Conservation (phyloP, 2,113 vertebrate genomes). For the Prolemur simus region DNA sequence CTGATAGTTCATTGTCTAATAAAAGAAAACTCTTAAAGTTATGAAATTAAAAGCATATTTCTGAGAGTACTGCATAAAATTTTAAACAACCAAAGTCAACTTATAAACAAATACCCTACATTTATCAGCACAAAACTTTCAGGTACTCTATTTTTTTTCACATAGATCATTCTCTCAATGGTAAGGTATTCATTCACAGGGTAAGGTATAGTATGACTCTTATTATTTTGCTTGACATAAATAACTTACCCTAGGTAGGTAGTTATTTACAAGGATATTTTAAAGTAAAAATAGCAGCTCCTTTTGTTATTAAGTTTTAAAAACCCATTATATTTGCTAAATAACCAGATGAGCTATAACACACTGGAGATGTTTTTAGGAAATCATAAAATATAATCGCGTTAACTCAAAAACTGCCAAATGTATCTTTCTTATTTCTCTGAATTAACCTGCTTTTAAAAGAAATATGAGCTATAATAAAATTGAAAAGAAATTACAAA, state of each 20-base stretch:
- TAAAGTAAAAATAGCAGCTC: slow-evolving; percentile 52
- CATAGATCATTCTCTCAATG: neutral
- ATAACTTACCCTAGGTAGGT: neutral
- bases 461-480: slow-evolving; percentile 55
- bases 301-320: slow-evolving; percentile 61
- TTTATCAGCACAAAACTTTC: slow-evolving; percentile 36
- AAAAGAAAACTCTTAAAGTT: slow-evolving; percentile 54
- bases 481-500: slow-evolving; percentile 69
- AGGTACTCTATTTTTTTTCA: neutral
- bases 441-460: slow-evolving; percentile 64
- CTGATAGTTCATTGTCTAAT: slow-evolving; percentile 67
- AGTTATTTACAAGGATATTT: slow-evolving; percentile 59
- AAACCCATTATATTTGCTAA: slow-evolving; percentile 62
- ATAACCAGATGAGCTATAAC: slow-evolving; percentile 48
- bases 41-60: slow-evolving; percentile 61
- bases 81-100: slow-evolving; percentile 44
- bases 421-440: slow-evolving; percentile 65
- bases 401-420: slow-evolving; percentile 67
- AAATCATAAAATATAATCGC: slow-evolving; percentile 72
- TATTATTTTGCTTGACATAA: slow-evolving; percentile 28
- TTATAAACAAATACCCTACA: slow-evolving; percentile 41
- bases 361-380: slow-evolving; percentile 64
- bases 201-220: neutral
- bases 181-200: slow-evolving; percentile 32
- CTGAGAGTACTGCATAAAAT: slow-evolving; percentile 43